Percentiles rank a stretch among this genome's conserved stretches.
Evolutionary conservation across 2,888 invertebrate genomes (phyloP).

Genomic region (Agrochola circellaris): DNA sequence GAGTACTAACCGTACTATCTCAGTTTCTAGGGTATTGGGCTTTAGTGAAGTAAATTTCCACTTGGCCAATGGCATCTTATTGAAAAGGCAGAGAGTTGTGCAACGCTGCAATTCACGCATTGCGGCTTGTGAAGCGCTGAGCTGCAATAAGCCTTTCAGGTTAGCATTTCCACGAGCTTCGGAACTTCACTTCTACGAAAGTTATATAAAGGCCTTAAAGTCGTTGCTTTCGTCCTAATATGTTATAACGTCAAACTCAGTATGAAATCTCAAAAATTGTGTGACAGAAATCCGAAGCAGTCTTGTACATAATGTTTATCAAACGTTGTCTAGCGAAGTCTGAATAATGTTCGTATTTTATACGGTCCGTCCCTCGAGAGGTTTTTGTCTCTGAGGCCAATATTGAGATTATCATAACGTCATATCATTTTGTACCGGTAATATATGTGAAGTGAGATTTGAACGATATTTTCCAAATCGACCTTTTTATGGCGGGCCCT

Average conservation of each 20-base stretch:
- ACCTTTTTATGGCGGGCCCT: neutral
- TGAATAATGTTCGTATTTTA: constrained; percentile 54
- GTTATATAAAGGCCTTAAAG: neutral
- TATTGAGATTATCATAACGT: constrained; percentile 58
- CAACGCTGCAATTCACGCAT: neutral
- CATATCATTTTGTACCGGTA: constrained; percentile 40
- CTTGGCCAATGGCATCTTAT: neutral
- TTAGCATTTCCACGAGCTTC: neutral
- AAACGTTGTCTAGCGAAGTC: constrained; percentile 25
- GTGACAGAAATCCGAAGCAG: constrained; percentile 22
- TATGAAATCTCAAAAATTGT: constrained; percentile 17
- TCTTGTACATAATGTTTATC: constrained; percentile 34
- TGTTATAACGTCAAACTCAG: neutral
- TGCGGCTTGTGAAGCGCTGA: neutral
- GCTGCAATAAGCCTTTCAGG: neutral
- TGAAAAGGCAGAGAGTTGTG: neutral
- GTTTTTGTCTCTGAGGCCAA: constrained; percentile 41
- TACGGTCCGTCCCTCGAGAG: constrained; percentile 35
- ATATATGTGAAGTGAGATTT: constrained; percentile 35
- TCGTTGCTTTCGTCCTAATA: neutral
- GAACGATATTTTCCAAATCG: constrained; percentile 34
- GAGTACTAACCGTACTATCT: neutral
- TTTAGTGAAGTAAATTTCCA: neutral
- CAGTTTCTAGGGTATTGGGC: constrained; percentile 4
- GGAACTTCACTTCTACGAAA: neutral